Base-by-base conservation (phyloP, 2,797 vertebrate genomes). In the Acanthopagrus latus region DNA sequence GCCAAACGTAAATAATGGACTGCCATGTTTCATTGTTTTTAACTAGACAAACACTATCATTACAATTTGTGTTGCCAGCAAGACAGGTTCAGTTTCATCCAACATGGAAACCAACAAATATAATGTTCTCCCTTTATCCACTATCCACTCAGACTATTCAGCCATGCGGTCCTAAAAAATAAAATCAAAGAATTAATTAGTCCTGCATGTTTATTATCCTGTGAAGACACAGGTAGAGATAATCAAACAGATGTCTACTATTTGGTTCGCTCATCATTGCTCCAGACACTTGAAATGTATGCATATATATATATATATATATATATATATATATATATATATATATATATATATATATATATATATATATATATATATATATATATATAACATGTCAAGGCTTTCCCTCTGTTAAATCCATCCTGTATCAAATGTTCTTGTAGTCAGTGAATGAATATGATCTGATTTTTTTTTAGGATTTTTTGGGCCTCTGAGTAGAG, bases 211-310 rank as follows among this genome's bases (percentile, higher is more conserved):
- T 67, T 84, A n/a, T 68, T 9, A 52, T 78, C 56, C 54, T 52
- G 25, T 60, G 16, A 52, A 59, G 21, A 72, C 51, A 41, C 9
- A 17, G 20, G 2, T n/a, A 59, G 29, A 64, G 47, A 47, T 64
- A 29, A 60, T 80, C 11, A 71, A 55, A 63, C 3, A 67, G 1
- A 63, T 44, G 8, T 3, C 62, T 47, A 43, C 25, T 21, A 25
- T 73, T 56, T 73, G 11, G 60, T 66, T 59, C 50, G 8, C 63
- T 77, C 5, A 59, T 81, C n/a, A 52, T 38, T 50, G 27, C 44
- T 63, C 27, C 41, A 64, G 25, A 58, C 43, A 46, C 25, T 14
- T 46, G 41, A 50, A 64, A 43, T 58, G 18, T 25, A n/a, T 65
- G 13, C 11, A 65, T 52, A n/a, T n/a, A n/a, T n/a, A n/a, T n/a